Evolutionary conservation across 2,888 invertebrate species (phyloP), one percentile per base, ranked within the genome.

Genomic region (Saturnia japonica): DNA sequence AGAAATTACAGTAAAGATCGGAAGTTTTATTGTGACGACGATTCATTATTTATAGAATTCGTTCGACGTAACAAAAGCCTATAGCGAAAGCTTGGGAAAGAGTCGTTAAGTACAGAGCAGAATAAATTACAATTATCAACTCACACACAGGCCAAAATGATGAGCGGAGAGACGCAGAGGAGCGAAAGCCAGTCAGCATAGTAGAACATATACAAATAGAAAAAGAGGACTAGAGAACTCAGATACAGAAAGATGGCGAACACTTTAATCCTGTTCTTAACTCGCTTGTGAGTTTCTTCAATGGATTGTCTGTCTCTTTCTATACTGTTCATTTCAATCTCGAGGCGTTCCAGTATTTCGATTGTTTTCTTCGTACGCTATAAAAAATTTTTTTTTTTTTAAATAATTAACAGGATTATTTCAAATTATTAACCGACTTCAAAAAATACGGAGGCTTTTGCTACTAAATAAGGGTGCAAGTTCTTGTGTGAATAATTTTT

Each of bases 121-220:
- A 51, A 19, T 51, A 51, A 51, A 19, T 51, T 19, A 19, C 3
- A 40, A 40, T n/a, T 40, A 54, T 67, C 7, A 40, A 95, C 98
- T 97, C 91, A 99, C 98, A 98, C 85, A 72, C 98, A 82, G 70
- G 98, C 98, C 82, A 98, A 96, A 70, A 97, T 91, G 43, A 98
- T 88, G 70, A 98, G 90, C 25, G 98, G 98, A 72, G 96, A 95
- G 19, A 96, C 96, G 86, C 97, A 97, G 74, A 97, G 91, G 70
- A 97, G 83, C 73, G 96, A 95, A 77, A 95, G 92, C 93, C 97
- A 95, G 69, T 89, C 82, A 78, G 96, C 96, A 71, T 96, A 95
- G 72, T 97, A 96, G 74, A 97, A 97, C 77, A 96, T 97, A 79
- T 96, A 96, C 90, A 97, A 97, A 84, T 97, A 98, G 85, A 96